A percentile compares a stretch with the other conserved stretches of the same genome.
These are phyloP conservation scores for Pristionchus pacificus DNA, from an alignment of 1,140 invertebrate genomes.

Conservation along the genomic window DNA sequence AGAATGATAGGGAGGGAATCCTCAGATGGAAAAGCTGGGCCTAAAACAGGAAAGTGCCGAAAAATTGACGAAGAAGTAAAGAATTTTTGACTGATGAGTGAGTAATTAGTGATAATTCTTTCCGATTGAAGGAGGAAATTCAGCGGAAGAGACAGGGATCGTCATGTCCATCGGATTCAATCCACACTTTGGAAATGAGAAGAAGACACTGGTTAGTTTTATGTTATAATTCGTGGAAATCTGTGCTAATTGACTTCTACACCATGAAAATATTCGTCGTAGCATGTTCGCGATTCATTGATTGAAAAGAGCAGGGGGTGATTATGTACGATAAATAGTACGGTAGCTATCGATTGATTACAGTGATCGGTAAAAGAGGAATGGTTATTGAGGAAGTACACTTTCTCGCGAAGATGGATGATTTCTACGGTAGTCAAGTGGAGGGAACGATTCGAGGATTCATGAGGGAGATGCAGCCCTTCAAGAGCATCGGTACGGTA, in stretches of 20 bases:
- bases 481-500: background rate
- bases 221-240: no score
- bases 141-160: background rate
- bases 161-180: background rate
- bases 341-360: no score
- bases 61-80: background rate
- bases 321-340: no score
- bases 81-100: background rate
- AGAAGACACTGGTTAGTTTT: background rate
- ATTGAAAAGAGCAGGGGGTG: no score
- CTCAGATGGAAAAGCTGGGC: no score
- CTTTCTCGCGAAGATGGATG: background rate
- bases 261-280: no score
- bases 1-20: background rate
- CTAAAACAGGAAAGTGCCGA: background rate
- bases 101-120: no score
- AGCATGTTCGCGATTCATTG: no score
- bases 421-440: background rate
- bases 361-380: no score
- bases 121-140: no score
- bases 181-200: background rate
- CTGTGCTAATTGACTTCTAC: no score
- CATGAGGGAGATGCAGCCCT: background rate
- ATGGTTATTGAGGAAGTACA: background rate
- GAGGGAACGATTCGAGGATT: constrained; percentile 1